Evolutionary conservation across 2,797 vertebrate species (phyloP).

Genomic region (Octomys mimax): DNA sequence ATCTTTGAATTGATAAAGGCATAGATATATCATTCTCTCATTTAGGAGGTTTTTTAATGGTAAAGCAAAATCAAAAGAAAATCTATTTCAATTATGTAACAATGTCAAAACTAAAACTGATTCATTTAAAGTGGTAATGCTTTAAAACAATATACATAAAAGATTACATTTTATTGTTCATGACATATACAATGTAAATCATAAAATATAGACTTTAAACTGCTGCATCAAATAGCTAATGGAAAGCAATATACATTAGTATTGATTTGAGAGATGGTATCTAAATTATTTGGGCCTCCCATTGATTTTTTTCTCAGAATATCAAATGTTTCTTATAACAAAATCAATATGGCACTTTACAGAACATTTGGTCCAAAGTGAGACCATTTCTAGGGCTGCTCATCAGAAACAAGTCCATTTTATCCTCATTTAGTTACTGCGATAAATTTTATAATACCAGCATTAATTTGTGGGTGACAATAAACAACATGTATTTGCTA

Average conservation of each 20-base stretch:
- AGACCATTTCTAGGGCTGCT: background rate
- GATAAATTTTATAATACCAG: slow-evolving; percentile 7
- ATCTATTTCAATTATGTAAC: slow-evolving; percentile 6
- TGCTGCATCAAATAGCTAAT: slow-evolving; percentile 41
- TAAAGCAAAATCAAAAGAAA: background rate
- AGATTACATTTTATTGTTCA: background rate
- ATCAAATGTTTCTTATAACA: slow-evolving; percentile 61
- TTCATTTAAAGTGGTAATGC: background rate
- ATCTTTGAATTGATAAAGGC: background rate
- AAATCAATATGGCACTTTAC: slow-evolving; percentile 72
- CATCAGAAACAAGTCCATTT: background rate
- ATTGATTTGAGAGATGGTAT: slow-evolving; percentile 72
- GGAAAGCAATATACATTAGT: slow-evolving; percentile 14
- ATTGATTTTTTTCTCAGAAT: slow-evolving; percentile 76
- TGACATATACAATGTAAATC: background rate
- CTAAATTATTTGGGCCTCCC: slow-evolving; percentile 63
- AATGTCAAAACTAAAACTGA: background rate
- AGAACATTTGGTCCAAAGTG: slow-evolving; percentile 17
- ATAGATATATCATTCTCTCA: background rate
- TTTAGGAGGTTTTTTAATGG: background rate
- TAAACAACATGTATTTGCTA: background rate
- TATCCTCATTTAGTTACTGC: background rate
- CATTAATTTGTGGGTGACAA: background rate
- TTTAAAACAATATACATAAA: background rate
- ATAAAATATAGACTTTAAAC: slow-evolving; percentile 41